Evolutionary conservation across 2,797 vertebrate genomes (phyloP).

Genomic region (Psittacula derbiana): DNA sequence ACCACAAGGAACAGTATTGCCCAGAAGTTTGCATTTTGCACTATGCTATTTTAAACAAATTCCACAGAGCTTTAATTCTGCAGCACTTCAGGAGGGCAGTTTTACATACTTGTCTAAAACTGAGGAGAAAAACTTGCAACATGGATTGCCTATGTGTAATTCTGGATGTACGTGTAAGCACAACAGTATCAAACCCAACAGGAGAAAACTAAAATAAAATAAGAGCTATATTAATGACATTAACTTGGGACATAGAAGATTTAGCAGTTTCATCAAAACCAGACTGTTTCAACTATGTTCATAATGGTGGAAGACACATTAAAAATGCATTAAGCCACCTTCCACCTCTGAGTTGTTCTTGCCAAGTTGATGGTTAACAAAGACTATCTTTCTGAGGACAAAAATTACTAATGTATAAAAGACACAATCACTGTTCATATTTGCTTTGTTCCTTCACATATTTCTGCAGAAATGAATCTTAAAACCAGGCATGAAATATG

Average conservation of each 20-base stretch:
- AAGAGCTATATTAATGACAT: background rate
- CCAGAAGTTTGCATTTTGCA: background rate
- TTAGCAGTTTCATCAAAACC: background rate
- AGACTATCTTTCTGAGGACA: background rate
- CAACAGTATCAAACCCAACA: background rate
- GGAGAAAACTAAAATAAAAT: background rate
- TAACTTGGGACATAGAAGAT: fast-evolving
- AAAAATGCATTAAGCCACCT: background rate
- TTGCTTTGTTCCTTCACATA: background rate
- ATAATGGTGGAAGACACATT: background rate
- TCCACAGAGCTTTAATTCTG: background rate
- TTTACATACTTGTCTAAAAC: background rate
- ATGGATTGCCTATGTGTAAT: background rate
- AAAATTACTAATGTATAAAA: background rate
- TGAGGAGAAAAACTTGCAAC: background rate
- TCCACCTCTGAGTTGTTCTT: fast-evolving
- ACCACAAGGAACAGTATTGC: fast-evolving
- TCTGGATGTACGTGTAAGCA: background rate
- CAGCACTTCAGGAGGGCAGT: background rate
- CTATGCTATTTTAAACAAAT: background rate
- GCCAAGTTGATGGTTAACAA: background rate
- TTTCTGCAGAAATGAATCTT: background rate
- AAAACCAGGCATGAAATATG: background rate
- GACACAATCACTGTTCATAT: fast-evolving
- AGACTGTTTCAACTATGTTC: background rate